Evolutionary conservation across 2,113 vertebrate species (phyloP).

Genomic region (Andinoacara biseriatus): DNA sequence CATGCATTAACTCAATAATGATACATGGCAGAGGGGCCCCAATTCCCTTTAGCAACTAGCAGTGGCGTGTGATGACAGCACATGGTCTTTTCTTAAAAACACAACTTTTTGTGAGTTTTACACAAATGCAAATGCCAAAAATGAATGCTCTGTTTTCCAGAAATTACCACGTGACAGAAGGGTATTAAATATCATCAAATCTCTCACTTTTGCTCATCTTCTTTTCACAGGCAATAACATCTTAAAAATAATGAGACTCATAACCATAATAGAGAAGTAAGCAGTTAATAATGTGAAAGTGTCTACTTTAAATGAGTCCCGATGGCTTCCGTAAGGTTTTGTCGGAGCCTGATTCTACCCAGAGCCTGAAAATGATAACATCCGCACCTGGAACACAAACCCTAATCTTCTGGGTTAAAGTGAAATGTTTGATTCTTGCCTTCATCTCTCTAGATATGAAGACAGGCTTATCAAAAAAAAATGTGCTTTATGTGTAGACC

Average conservation of each 20-base stretch:
- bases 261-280: neutral
- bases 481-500: neutral
- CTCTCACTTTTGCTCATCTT: neutral
- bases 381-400: neutral
- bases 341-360: too few relatives aligned
- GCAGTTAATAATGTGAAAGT: neutral
- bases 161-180: neutral
- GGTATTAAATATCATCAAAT: neutral
- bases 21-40: conserved; percentile 49
- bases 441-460: neutral
- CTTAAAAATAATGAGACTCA: neutral
- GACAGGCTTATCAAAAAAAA: neutral
- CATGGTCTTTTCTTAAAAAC: conserved; percentile 15
- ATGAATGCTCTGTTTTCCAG: neutral
- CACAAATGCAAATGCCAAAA: conserved; percentile 8
- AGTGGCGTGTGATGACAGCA: conserved; percentile 12
- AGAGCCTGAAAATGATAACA: neutral
- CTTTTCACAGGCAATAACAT: neutral
- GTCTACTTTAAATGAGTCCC: neutral
- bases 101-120: neutral
- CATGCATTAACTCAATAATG: conserved; percentile 54
- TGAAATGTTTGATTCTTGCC: neutral
- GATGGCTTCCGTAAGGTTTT: neutral
- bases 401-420: neutral
- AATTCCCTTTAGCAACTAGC: conserved; percentile 38